Percentiles rank a stretch among this genome's conserved stretches.
Evolutionary conservation across 1,140 invertebrate genomes (phyloP).

Genomic region (Brachionus plicatilis): DNA sequence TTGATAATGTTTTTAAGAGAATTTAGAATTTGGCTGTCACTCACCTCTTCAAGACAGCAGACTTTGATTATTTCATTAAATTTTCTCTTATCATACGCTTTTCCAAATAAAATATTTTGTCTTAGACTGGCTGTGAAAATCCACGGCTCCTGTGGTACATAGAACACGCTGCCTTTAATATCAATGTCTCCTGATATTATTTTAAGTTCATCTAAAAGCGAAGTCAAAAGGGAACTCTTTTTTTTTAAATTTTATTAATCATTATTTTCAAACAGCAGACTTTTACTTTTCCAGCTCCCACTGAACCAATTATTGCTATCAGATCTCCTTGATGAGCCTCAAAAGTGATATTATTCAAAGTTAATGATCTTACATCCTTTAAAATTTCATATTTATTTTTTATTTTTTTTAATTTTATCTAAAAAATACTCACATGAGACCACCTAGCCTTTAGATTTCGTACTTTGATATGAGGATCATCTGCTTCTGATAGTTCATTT

Average conservation of each 20-base stretch:
- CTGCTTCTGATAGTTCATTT: not conserved
- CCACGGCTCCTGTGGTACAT: constrained; percentile 41
- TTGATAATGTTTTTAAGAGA: too few relatives aligned
- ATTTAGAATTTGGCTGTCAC: too few relatives aligned
- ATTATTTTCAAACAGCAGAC: not conserved
- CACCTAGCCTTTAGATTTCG: not conserved
- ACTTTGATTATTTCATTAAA: constrained; percentile 31
- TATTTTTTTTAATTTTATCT: not conserved
- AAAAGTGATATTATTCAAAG: constrained; percentile 12
- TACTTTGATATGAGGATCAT: not conserved
- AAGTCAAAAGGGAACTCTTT: constrained; percentile 18
- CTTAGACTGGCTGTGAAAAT: constrained; percentile 24
- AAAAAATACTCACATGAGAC: not conserved
- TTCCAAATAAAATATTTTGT: constrained; percentile 40
- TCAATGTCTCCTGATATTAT: not conserved
- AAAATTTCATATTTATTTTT: not conserved
- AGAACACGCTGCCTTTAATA: constrained; percentile 26
- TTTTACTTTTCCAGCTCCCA: constrained; percentile 23
- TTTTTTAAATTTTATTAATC: not conserved
- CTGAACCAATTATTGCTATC: constrained; percentile 8
- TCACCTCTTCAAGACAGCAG: not conserved
- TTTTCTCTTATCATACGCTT: not conserved
- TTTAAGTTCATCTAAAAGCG: constrained; percentile 11
- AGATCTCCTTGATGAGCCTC: constrained; percentile 61
- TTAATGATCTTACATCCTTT: not conserved